Evolutionary conservation across 2,888 invertebrate species (phyloP), one percentile per base, ranked within the genome.

Genomic region (Megaustenia siamemsis): DNA sequence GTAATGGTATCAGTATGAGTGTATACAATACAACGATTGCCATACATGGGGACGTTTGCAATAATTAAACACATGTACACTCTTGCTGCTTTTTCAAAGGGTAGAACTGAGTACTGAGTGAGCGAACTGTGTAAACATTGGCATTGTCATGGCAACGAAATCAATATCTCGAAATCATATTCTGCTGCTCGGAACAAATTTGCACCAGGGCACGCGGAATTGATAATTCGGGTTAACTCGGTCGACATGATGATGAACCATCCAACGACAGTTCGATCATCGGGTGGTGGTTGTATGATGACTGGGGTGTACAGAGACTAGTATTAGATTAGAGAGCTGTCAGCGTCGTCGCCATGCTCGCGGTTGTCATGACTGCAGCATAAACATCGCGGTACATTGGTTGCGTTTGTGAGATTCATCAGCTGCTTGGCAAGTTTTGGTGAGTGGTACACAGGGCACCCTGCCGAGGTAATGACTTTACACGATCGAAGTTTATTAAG

Each of bases 101-200:
- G 73, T 73, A 73, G 35, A 73, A 73, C 49, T 32, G 28, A 49
- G 49, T 49, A n/a, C n/a, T n/a, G n/a, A n/a, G n/a, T n/a, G n/a
- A n/a, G 32, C 49, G 32, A 12, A 8, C 32, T 49, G 43, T 73
- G 49, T 73, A 73, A 45, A 49, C 73, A 73, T 43, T 73, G 73
- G 49, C 49, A 49, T 49, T 49, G 73, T 21, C 73, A 49, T 73
- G 73, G 73, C 49, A 73, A 73, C 73, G 18, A 73, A 73, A 73
- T 73, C 73, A 73, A 73, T 73, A 73, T 73, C 12, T 45, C 49
- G 45, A 49, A 24, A 49, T 49, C 73, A 49, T 73, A 73, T 73
- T 73, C 73, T 24, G 73, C 73, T 49, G 45, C 73, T 49, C 28
- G 28, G 49, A 73, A 15, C 73, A 49, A 28, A 49, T n/a, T 73